Base-by-base conservation (phyloP, 1,140 invertebrate species). In the Drosophila kohkoa region DNA sequence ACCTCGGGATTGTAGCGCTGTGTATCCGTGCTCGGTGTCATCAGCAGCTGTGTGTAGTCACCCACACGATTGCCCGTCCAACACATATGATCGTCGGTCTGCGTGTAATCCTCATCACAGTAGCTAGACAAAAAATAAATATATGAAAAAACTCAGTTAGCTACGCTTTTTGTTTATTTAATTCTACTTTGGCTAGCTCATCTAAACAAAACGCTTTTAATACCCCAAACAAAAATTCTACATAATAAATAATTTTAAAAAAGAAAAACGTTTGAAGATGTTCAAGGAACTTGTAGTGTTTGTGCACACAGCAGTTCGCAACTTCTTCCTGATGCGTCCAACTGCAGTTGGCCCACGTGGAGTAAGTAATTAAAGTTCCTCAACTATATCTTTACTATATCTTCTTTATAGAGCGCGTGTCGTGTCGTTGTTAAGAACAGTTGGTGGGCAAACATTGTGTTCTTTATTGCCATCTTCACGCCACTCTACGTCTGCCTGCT, bases 1-100 rank as follows among this genome's bases (percentile, higher is more conserved):
- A 92, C 92, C 66, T 92, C 92, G 15, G 92, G 92, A 79, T 92
- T 92, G 25, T 92, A 92, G 10, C 90, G 87, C 75, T 92, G 92
- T 6, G 75, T 77, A 63, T 92, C 87, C 5, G 72, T 65, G 35
- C 79, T 89, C 1, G 79, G 49, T 1, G 65, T 59, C 52, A 92
- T 91, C 45, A 91, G 73, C 38, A 88, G 63, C 63, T 92, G 89
- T n/a, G 83, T 79, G 57, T 92, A 92, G 20, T 92, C 92, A 1
- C 92, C 87, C 28, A 92, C 62, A n/a, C 91, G 89, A 70, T 92
- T 91, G 74, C 92, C 92, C 55, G 87, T 91, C 92, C 92, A 92
- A 79, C 92, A 92, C 76, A 90, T 69, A 65, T 75, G 81, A 82
- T 92, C 91, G 46, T 81, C 69, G 4, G 51, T 52, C 54, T 90